phyloP scores from a whole-genome alignment of 2,113 vertebrate species.

The Aleadryas rufinucha region DNA sequence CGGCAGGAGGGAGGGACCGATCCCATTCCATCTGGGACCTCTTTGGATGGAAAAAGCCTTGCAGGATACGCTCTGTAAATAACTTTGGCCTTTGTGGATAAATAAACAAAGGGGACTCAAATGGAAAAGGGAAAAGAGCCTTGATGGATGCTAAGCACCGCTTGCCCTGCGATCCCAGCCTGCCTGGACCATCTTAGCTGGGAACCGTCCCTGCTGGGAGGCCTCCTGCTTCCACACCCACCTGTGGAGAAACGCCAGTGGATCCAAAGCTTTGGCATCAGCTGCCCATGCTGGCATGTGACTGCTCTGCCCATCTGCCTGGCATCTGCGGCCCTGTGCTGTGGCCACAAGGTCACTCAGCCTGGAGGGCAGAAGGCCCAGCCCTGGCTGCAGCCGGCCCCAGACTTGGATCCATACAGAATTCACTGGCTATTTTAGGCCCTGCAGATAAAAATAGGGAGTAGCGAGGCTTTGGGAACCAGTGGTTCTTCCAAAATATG shows the following conservation, averaged over 20 bases:
- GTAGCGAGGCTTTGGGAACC: not conserved
- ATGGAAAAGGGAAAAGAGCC: not conserved
- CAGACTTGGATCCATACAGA: not conserved
- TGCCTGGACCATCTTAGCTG: not conserved
- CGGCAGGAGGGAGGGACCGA: not conserved
- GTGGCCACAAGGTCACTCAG: not conserved
- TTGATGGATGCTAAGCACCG: not conserved
- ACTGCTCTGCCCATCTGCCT: not conserved
- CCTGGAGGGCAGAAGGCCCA: accelerated
- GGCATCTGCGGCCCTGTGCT: not conserved
- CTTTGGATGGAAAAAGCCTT: not conserved
- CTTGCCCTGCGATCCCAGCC: not conserved
- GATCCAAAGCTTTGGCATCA: not conserved
- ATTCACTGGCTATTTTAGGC: not conserved
- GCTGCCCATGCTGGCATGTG: not conserved
- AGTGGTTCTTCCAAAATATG: not conserved
- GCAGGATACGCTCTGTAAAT: not conserved
- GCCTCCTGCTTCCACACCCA: not conserved
- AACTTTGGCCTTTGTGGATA: not conserved
- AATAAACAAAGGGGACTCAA: not conserved
- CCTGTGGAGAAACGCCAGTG: not conserved
- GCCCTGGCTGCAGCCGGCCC: not conserved
- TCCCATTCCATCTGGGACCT: not conserved
- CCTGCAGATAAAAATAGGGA: constrained; percentile 29
- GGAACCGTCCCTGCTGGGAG: not conserved